phyloP scores from a whole-genome alignment of 1,140 invertebrate genomes.

The Drosophila rufa region DNA sequence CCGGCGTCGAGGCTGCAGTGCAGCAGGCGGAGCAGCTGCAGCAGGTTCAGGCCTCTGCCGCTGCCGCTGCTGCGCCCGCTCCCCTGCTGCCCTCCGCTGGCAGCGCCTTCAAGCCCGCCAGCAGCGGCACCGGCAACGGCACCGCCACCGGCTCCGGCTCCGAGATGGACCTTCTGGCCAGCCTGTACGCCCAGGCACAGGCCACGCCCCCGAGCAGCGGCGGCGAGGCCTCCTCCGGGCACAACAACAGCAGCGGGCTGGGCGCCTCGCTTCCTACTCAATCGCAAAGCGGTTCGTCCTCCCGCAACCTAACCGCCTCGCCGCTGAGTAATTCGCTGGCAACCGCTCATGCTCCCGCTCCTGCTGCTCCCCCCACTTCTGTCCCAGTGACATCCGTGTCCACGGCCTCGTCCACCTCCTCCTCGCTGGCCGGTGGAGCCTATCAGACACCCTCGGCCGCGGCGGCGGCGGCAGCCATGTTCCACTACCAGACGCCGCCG shows the following conservation, averaged over 20 bases:
- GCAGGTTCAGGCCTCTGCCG: constrained; percentile 40
- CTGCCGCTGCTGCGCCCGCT: constrained; percentile 19
- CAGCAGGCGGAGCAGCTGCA: constrained; percentile 72
- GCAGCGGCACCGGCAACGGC: neutral
- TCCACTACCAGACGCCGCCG: constrained; percentile 84
- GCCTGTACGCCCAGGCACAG: constrained; percentile 68
- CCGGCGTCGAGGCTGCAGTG: constrained; percentile 78
- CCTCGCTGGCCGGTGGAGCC: constrained; percentile 67
- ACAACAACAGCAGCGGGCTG: constrained; percentile 79
- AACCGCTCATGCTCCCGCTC: constrained; percentile 18
- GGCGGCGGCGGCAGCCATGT: constrained; percentile 67
- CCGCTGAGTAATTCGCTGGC: constrained; percentile 64
- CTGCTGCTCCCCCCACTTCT: constrained; percentile 3
- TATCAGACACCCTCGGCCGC: constrained; percentile 69
- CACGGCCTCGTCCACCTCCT: constrained; percentile 22
- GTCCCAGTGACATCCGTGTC: constrained; percentile 22
- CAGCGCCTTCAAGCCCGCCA: constrained; percentile 71
- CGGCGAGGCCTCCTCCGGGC: constrained; percentile 38
- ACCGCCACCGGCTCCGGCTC: neutral
- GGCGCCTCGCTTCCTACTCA: constrained; percentile 78
- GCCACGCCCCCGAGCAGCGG: constrained; percentile 46
- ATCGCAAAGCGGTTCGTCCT: constrained; percentile 76
- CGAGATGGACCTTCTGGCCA: constrained; percentile 66
- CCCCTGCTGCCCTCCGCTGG: constrained; percentile 66
- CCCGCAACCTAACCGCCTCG: constrained; percentile 71